Evolutionary conservation across 2,888 invertebrate genomes (phyloP).

Genomic region (Andricus curvator): DNA sequence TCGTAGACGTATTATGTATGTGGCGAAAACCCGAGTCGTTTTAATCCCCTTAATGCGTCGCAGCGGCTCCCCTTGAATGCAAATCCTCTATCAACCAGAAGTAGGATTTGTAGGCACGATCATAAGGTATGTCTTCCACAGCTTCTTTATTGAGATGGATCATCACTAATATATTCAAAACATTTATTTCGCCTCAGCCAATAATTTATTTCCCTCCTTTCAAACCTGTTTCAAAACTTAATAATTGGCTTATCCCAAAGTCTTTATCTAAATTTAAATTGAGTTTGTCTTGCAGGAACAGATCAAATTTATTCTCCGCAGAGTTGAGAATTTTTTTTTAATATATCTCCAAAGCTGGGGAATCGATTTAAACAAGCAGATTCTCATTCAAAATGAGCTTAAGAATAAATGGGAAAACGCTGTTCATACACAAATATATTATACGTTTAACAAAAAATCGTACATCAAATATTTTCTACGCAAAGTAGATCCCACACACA

Average conservation of each 20-base stretch:
- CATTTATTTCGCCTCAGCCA: background rate
- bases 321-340: background rate
- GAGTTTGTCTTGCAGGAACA: background rate
- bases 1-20: no score
- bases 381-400: background rate
- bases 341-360: background rate
- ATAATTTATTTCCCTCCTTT: background rate
- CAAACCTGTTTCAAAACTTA: background rate
- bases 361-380: background rate
- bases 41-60: constrained; percentile 4
- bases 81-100: background rate
- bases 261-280: background rate
- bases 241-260: background rate
- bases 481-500: no score
- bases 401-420: background rate
- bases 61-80: constrained; percentile 7
- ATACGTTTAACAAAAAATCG: no score
- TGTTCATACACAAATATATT: no score
- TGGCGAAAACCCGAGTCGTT: no score
- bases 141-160: constrained; percentile 8
- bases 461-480: no score
- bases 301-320: no score
- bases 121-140: constrained; percentile 1
- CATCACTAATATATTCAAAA: background rate
- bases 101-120: constrained; percentile 9